These are phyloP conservation scores for Salvator merianae DNA, from an alignment of 2,113 vertebrate species.

Conservation along the genomic window DNA sequence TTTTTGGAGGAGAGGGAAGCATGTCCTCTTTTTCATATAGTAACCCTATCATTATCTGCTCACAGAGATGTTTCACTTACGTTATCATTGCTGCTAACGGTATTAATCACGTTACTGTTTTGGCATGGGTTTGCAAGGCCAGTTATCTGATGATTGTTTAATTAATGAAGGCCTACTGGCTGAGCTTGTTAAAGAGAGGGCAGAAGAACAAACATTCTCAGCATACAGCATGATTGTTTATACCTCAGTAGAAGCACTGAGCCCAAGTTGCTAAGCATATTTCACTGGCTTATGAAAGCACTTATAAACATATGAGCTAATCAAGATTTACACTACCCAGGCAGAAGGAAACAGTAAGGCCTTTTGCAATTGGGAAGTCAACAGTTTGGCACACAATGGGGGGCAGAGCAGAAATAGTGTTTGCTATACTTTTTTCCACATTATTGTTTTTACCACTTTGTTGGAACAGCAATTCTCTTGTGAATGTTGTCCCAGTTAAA, in stretches of 20 bases:
- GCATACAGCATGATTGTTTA: background rate
- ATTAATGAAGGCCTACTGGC: constrained; percentile 52
- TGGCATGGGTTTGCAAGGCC: background rate
- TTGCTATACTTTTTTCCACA: background rate
- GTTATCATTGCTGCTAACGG: background rate
- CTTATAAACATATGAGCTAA: background rate
- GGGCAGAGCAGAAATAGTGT: background rate
- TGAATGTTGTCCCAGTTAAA: background rate
- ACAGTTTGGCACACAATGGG: background rate
- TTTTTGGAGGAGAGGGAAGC: no score
- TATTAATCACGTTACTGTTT: background rate
- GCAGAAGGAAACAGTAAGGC: background rate
- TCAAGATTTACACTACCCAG: constrained; percentile 21
- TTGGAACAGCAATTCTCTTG: background rate
- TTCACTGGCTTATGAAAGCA: background rate
- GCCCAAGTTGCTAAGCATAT: constrained; percentile 21
- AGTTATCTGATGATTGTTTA: constrained; percentile 38
- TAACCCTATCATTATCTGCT: no score
- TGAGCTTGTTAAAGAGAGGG: constrained; percentile 31
- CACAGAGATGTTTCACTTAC: constrained; percentile 33
- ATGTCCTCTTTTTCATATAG: no score
- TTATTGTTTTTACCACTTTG: background rate
- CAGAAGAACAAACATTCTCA: constrained; percentile 20
- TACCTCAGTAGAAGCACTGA: constrained; percentile 15
- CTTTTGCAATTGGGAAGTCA: constrained; percentile 35